phyloP scores from a whole-genome alignment of 2,888 invertebrate genomes.

The Epirrhoe alternata region DNA sequence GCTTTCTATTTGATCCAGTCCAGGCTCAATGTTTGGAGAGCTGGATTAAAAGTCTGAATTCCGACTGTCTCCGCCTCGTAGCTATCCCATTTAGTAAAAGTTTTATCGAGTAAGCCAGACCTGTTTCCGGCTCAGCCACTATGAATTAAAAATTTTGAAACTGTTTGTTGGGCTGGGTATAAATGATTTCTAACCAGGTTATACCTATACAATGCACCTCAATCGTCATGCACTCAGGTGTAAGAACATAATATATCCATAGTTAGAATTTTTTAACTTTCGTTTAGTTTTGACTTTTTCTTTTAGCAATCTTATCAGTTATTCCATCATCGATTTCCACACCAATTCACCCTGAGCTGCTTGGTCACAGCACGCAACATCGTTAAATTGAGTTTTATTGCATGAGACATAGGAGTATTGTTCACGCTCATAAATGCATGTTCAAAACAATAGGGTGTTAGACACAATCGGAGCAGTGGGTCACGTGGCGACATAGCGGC shows the following conservation, averaged over 20 bases:
- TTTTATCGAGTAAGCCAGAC: not conserved
- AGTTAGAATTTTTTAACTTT: not conserved
- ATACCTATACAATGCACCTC: too few relatives aligned
- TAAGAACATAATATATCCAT: not conserved
- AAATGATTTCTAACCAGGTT: not conserved
- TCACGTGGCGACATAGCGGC: constrained; percentile 52
- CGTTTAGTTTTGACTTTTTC: not conserved
- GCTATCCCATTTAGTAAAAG: not conserved
- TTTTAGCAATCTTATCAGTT: not conserved
- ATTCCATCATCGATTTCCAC: not conserved
- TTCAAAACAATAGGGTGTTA: constrained; percentile 45
- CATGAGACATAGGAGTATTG: constrained; percentile 15
- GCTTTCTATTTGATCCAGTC: constrained; percentile 59
- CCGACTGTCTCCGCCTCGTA: not conserved
- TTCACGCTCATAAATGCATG: constrained; percentile 42
- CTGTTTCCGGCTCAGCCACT: not conserved
- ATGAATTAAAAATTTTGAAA: not conserved
- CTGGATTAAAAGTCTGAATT: constrained; percentile 42
- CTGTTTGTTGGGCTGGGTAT: not conserved
- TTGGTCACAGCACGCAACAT: constrained; percentile 12
- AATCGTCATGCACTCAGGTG: too few relatives aligned
- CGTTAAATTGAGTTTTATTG: constrained; percentile 20
- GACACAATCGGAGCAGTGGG: constrained; percentile 55
- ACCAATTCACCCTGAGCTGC: not conserved
- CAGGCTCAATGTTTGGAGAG: constrained; percentile 54